Percentiles rank a stretch among this genome's conserved stretches.
phyloP scores from a whole-genome alignment of 2,888 invertebrate species.

The Dioctria linearis region DNA sequence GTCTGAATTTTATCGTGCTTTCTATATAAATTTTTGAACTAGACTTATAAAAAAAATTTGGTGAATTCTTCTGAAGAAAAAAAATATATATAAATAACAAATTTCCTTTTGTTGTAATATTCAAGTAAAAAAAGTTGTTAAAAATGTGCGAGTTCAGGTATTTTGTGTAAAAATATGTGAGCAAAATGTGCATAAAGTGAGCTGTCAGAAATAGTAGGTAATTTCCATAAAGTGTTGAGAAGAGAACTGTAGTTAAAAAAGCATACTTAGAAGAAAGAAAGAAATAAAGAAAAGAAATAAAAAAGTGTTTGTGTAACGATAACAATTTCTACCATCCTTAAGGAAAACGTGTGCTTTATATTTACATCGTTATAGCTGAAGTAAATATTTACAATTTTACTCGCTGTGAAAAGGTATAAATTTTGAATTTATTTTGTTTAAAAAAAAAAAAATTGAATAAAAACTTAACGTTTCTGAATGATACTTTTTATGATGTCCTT shows the following conservation, averaged over 20 bases:
- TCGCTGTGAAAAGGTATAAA: neutral
- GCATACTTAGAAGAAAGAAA: too few relatives aligned
- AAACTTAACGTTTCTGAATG: too few relatives aligned
- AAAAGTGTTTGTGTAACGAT: conserved; percentile 28
- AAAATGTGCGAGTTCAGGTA: too few relatives aligned
- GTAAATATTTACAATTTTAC: neutral
- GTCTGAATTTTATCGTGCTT: conserved; percentile 1
- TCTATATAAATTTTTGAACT: neutral
- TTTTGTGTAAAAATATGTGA: neutral
- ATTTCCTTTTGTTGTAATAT: neutral
- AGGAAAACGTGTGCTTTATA: neutral
- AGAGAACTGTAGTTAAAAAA: neutral
- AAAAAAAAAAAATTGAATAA: too few relatives aligned
- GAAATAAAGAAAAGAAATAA: neutral
- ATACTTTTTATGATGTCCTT: too few relatives aligned
- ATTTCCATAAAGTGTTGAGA: neutral
- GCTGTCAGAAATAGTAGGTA: conserved; percentile 17
- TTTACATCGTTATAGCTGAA: too few relatives aligned
- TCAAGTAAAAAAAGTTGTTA: neutral
- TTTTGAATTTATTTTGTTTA: neutral
- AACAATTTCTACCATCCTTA: neutral
- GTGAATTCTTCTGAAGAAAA: neutral
- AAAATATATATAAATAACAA: conserved; percentile 1
- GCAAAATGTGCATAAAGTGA: conserved; percentile 15
- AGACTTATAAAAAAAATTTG: neutral